Percentiles rank a stretch among this genome's conserved stretches.
Evolutionary conservation across 2,113 vertebrate species (phyloP).

Genomic region (Sinocyclocheilus grahami): DNA sequence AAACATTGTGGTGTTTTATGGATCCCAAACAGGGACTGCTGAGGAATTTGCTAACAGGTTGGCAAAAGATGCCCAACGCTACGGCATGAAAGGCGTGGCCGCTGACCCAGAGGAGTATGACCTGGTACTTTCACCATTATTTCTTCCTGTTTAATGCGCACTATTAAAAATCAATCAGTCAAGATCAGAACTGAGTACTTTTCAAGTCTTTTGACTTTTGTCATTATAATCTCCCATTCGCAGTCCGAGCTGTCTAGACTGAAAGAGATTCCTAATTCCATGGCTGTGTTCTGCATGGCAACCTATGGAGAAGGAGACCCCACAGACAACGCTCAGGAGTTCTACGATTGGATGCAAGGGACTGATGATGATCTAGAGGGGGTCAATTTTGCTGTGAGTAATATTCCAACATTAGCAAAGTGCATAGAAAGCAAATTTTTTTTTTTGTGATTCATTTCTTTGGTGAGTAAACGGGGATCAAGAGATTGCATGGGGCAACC

Average conservation of each 20-base stretch:
- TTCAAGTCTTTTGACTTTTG: background rate
- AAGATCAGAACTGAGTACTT: background rate
- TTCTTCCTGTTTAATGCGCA: background rate
- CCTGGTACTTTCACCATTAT: conserved; percentile 69
- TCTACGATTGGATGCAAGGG: conserved; percentile 87
- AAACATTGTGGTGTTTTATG: conserved; percentile 85
- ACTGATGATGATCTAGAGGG: conserved; percentile 75
- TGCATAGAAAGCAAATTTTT: background rate
- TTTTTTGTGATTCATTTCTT: background rate
- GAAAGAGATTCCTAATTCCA: conserved; percentile 79
- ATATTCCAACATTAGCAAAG: too few species aligned
- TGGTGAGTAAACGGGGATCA: background rate
- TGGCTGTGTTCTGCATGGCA: conserved; percentile 87
- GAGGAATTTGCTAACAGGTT: conserved; percentile 86
- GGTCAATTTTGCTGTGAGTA: conserved; percentile 82
- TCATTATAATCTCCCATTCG: background rate
- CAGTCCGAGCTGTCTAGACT: conserved; percentile 82
- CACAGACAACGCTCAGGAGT: conserved; percentile 87
- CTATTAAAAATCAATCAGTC: background rate
- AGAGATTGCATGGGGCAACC: background rate
- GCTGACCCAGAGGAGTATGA: conserved; percentile 86
- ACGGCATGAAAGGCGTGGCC: conserved; percentile 82
- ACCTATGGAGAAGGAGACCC: conserved; percentile 87
- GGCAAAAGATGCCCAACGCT: conserved; percentile 84
- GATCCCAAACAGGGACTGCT: conserved; percentile 86